A percentile compares a stretch with the other conserved stretches of the same genome.
Conservation (phyloP, 1,140 invertebrate species). For the Goniozus legneri region DNA sequence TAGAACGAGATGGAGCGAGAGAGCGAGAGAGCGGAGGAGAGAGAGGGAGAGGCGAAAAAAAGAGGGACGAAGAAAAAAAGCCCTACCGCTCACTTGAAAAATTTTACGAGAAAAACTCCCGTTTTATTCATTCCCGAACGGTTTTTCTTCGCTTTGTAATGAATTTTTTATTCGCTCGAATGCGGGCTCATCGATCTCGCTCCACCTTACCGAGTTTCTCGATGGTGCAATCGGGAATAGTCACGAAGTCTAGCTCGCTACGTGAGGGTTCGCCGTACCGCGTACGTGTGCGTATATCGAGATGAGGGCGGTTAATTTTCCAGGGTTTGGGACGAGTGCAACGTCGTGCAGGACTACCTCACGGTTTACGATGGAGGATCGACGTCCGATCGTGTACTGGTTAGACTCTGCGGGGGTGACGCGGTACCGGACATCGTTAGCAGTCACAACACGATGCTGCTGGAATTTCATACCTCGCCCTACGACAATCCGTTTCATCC, state of each 20-base stretch:
- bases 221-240: no score
- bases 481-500: conserved; percentile 80
- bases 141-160: background rate
- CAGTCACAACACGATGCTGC: conserved; percentile 71
- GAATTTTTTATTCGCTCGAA: background rate
- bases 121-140: no score
- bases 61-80: no score
- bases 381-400: conserved; percentile 67
- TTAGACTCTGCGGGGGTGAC: conserved; percentile 79
- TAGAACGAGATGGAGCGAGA: background rate
- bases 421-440: conserved; percentile 76
- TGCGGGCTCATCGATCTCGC: no score
- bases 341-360: conserved; percentile 76
- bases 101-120: conserved; percentile 3
- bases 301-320: conserved; percentile 32
- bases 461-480: conserved; percentile 79
- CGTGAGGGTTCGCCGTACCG: no score
- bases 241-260: no score
- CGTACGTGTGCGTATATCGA: no score
- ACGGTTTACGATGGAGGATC: conserved; percentile 80
- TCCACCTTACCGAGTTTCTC: no score
- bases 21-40: background rate
- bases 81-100: background rate
- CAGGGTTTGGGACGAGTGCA: conserved; percentile 78
- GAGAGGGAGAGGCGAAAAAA: background rate